phyloP scores from a whole-genome alignment of 1,140 invertebrate species.

The Grapholita molesta region DNA sequence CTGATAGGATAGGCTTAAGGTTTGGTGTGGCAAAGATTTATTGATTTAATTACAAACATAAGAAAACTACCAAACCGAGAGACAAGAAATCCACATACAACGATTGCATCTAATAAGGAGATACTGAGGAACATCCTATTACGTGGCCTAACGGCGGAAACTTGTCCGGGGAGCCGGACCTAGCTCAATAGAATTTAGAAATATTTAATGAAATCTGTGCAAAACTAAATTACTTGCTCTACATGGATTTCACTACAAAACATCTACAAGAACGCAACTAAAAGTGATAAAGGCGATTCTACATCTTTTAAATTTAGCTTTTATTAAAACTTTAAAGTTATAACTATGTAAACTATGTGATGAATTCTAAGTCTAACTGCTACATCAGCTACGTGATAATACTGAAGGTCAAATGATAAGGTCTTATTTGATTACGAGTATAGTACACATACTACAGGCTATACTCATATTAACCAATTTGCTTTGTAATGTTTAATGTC shows the following conservation, averaged over 20 bases:
- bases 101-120: no score
- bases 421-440: not conserved
- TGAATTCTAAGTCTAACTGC: not conserved
- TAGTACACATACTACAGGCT: not conserved
- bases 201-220: not conserved
- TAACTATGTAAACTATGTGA: conserved; percentile 6
- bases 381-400: conserved; percentile 15
- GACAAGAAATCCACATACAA: no score
- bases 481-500: not conserved
- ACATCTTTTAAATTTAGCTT: not conserved
- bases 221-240: not conserved
- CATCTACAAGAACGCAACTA: not conserved
- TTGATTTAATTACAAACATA: no score
- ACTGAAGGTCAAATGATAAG: conserved; percentile 9
- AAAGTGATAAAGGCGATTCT: not conserved
- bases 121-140: no score
- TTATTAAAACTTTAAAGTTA: not conserved
- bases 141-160: no score
- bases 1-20: no score
- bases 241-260: not conserved
- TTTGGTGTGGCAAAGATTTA: no score
- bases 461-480: not conserved
- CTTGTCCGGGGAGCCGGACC: no score
- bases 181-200: not conserved
- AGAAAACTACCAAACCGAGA: no score